A percentile compares a stretch with the other conserved stretches of the same genome.
phyloP scores from a whole-genome alignment of 92 coral and sea anemone genomes.

The Zoanthus sansibaricus region DNA sequence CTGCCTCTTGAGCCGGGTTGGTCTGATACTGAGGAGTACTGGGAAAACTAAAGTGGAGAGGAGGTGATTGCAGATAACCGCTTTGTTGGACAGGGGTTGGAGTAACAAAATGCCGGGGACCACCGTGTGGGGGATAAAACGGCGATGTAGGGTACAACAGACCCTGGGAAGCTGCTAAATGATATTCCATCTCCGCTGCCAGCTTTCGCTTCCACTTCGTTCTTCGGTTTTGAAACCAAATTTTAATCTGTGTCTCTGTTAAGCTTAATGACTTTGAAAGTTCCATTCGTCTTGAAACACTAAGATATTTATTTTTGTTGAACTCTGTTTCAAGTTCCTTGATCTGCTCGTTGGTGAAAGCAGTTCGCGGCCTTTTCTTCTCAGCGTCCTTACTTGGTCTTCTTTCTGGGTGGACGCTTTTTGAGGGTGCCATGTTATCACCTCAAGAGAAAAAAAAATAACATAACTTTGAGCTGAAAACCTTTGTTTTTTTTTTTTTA shows the following conservation, averaged over 20 bases:
- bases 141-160: constrained; percentile 39
- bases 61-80: constrained; percentile 35
- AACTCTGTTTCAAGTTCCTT: constrained; percentile 93
- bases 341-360: constrained; percentile 96
- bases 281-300: constrained; percentile 94
- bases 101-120: constrained; percentile 43
- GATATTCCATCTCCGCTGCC: constrained; percentile 95
- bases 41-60: constrained; percentile 39
- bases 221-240: constrained; percentile 98
- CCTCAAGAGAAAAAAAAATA: constrained; percentile 26
- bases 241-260: constrained; percentile 96
- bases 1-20: constrained; percentile 13
- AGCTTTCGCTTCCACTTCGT: constrained; percentile 98
- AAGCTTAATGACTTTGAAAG: constrained; percentile 87
- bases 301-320: constrained; percentile 91
- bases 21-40: constrained; percentile 26
- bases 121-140: constrained; percentile 43
- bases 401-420: constrained; percentile 22
- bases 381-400: constrained; percentile 36
- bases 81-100: constrained; percentile 35
- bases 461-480: background rate
- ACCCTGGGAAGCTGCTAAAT: constrained; percentile 49
- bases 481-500: background rate
- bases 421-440: constrained; percentile 1
- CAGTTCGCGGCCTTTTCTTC: constrained; percentile 93